Percentiles rank a stretch among this genome's conserved stretches.
Conservation (phyloP, 2,888 invertebrate genomes). For the Pharmacophagus antenor region DNA sequence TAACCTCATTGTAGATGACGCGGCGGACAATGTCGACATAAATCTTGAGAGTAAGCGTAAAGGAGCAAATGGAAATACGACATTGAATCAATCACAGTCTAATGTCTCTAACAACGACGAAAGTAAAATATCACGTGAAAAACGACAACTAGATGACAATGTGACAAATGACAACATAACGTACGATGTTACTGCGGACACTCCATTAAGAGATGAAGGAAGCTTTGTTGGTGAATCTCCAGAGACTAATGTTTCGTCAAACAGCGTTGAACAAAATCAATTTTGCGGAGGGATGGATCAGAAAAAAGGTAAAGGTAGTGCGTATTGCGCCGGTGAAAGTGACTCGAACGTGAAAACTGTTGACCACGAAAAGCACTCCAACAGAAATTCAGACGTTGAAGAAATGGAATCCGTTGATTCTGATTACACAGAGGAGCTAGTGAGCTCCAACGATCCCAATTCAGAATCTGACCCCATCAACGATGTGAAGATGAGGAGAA, state of each 20-base stretch:
- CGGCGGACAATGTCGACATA: not conserved
- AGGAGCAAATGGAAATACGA: not conserved
- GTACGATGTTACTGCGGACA: not conserved
- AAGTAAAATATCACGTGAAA: not conserved
- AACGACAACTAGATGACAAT: not conserved
- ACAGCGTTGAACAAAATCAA: not conserved
- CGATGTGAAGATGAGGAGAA: slow-evolving; percentile 2
- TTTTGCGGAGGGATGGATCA: not conserved
- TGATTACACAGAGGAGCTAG: slow-evolving; percentile 10
- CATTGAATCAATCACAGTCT: not conserved
- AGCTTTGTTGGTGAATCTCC: not conserved
- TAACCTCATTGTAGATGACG: slow-evolving; percentile 3
- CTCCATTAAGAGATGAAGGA: not conserved
- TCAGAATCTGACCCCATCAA: slow-evolving; percentile 19
- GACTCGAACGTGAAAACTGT: not conserved
- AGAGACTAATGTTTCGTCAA: too few relatives aligned
- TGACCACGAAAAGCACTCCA: not conserved
- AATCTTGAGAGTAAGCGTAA: not conserved
- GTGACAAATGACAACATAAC: not conserved
- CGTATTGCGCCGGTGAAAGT: not conserved
- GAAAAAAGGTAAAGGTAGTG: not conserved
- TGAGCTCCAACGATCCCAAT: slow-evolving; percentile 16
- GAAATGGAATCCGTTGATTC: slow-evolving; percentile 13
- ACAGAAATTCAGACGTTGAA: slow-evolving; percentile 12
- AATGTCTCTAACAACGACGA: not conserved